Conservation (phyloP, 2,888 invertebrate genomes). For the Platycheirus rosarum region DNA sequence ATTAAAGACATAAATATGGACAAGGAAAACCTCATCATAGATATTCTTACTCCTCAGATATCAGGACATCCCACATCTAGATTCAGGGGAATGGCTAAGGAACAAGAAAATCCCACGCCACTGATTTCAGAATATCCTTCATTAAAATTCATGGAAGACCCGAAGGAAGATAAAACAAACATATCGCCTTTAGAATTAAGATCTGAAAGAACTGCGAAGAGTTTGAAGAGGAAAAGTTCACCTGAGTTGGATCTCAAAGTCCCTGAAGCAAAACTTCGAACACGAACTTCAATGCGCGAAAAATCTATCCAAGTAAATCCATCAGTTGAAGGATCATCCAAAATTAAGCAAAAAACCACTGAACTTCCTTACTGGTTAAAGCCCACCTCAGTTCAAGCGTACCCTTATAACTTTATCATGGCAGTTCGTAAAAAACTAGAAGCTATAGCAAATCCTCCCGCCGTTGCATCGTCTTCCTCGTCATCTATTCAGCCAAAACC, state of each 20-base stretch:
- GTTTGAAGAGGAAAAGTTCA: slow-evolving; percentile 43
- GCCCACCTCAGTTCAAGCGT: slow-evolving; percentile 81
- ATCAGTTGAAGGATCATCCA: not conserved
- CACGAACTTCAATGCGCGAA: slow-evolving; percentile 54
- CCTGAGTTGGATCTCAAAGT: slow-evolving; percentile 61
- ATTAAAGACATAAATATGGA: slow-evolving; percentile 75
- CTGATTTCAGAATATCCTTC: not conserved
- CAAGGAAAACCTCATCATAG: slow-evolving; percentile 76
- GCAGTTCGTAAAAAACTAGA: slow-evolving; percentile 85
- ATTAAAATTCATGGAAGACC: not conserved
- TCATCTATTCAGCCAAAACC: slow-evolving; percentile 12
- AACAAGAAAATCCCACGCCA: slow-evolving; percentile 75
- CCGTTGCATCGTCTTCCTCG: slow-evolving; percentile 40
- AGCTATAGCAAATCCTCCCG: slow-evolving; percentile 76
- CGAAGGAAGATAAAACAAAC: not conserved
- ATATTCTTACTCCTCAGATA: slow-evolving; percentile 70
- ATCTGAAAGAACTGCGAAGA: not conserved
- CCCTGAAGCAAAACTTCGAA: slow-evolving; percentile 60
- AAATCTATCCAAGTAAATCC: slow-evolving; percentile 68
- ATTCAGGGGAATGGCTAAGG: slow-evolving; percentile 10
- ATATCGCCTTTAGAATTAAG: not conserved
- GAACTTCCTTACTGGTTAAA: slow-evolving; percentile 81
- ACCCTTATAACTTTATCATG: slow-evolving; percentile 86
- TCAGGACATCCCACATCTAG: not conserved
- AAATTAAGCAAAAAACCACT: slow-evolving; percentile 41